These are phyloP conservation scores for Xenops minutus DNA, from an alignment of 2,797 vertebrate species.

Conservation along the genomic window DNA sequence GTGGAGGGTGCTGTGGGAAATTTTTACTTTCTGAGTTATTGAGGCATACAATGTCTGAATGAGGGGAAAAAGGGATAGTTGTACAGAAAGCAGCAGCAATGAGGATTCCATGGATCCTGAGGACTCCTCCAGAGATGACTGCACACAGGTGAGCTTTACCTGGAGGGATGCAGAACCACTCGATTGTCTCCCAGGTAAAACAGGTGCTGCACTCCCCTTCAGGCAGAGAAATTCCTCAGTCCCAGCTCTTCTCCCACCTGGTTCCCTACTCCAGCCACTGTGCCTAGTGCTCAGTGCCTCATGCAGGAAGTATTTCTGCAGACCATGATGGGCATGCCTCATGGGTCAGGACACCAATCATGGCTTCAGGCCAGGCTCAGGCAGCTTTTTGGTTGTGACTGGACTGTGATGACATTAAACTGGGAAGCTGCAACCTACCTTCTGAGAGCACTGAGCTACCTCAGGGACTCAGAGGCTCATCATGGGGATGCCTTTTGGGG, in stretches of 20 bases:
- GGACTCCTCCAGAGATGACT: neutral
- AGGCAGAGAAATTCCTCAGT: neutral
- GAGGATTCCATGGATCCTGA: neutral
- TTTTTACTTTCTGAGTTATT: neutral
- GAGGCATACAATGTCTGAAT: neutral
- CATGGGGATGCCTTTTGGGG: neutral
- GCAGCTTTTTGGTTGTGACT: neutral
- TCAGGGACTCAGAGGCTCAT: neutral
- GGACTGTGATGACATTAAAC: neutral
- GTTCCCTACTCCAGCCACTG: neutral
- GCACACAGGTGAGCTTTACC: neutral
- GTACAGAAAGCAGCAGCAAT: neutral
- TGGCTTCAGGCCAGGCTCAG: neutral
- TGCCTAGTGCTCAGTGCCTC: neutral
- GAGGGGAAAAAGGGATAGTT: rapidly evolving
- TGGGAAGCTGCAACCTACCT: neutral
- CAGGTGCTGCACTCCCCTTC: neutral
- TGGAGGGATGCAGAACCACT: neutral
- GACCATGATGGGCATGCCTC: rapidly evolving
- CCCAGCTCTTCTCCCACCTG: neutral
- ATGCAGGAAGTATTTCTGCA: neutral
- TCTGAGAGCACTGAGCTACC: neutral
- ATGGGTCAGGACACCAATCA: neutral
- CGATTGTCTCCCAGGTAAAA: neutral
- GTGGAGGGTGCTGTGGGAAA: neutral